Base-by-base conservation (phyloP, 2,888 invertebrate species). In the Julus scanicus region DNA sequence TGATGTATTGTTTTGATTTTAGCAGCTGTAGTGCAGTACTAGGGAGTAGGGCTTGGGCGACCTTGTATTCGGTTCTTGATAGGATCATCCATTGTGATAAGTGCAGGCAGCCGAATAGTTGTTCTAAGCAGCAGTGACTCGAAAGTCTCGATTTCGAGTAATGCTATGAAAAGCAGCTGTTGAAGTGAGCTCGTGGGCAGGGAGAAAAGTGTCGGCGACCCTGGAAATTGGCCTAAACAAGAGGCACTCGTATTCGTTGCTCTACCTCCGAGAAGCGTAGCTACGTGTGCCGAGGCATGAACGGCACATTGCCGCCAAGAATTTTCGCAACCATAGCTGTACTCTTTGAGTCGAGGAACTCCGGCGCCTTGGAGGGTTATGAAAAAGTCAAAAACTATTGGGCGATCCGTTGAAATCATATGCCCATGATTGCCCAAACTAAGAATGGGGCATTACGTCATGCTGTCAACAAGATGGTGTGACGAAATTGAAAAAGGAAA, bases 221-320 rank as follows among this genome's bases (percentile, higher is more conserved):
- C 80, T 80, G 80, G 37, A 13, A 80, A 37, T 80, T 13, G 13
- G 13, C 37, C 37, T 15, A 11, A 80, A 80, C 63, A 0, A 15
- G 71, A 71, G 80, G 15, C 80, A 37, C 80, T 80, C 80, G 15
- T 44, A 5, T 8, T 44, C 44, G 5, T 44, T 44, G 44, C 44
- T 44, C 44, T 44, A 44, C 37, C 80, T 63, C 13, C 80, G 80
- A 80, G 80, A 37, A 37, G 37, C 15, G 29, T 37, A 80, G 80
- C 80, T 80, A 80, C 80, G 80, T 80, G 80, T 80, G 80, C 80
- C 1, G 13, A 29, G 80, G 13, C 80, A 80, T 80, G 80, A 37
- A 80, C 37, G 15, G 20, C 29, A 11, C 6, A 11, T 71, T 20
- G 71, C 71, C 29, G 8, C 71, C 71, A 29, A 71, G 29, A 29